Base-by-base conservation (phyloP, 2,888 invertebrate genomes). In the Ceramica pisi region DNA sequence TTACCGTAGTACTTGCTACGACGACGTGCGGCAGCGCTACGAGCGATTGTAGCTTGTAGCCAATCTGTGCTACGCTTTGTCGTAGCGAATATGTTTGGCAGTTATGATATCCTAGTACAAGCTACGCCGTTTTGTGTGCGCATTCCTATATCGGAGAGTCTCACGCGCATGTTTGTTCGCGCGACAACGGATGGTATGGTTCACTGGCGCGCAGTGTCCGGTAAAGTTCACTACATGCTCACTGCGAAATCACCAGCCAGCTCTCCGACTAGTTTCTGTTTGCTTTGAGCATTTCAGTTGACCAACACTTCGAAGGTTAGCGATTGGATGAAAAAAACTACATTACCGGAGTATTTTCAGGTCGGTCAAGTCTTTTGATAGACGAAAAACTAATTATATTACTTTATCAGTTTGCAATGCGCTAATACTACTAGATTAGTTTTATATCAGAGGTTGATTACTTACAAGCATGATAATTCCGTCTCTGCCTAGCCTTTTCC, bases 121-220 rank as follows among this genome's bases (percentile, higher is more conserved):
- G 41, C 79, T 82, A 66, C 61, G 46, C 35, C 21, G 14, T 48
- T 71, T 63, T 48, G 80, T 90, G 87, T 90, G 84, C 88, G 82
- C 90, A 81, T 79, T 69, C 89, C 79, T 91, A 83, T 75, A 78
- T 85, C 88, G 86, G 81, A 90, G 88, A 88, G 87, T 92, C 92
- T 92, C 93, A 91, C 91, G 89, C 90, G 88, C 82, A 74, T 94
- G 86, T 95, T 94, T 94, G 92, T 84, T 90, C 86, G 89, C 80
- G 86, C 88, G 83, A 85, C 86, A 87, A 71, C 71, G 75, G 75
- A 85, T 84, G 80, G 80, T 89, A 90, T 89, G 91, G 94, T 93
- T 93, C 92, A 91, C 86, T 83, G 88, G 85, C 86, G 86, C 83
- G 81, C 85, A 82, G 84, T 86, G 90, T 87, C 88, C 88, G 86